These are phyloP conservation scores for Chesias legatella DNA, from an alignment of 2,888 invertebrate genomes.

Conservation along the genomic window DNA sequence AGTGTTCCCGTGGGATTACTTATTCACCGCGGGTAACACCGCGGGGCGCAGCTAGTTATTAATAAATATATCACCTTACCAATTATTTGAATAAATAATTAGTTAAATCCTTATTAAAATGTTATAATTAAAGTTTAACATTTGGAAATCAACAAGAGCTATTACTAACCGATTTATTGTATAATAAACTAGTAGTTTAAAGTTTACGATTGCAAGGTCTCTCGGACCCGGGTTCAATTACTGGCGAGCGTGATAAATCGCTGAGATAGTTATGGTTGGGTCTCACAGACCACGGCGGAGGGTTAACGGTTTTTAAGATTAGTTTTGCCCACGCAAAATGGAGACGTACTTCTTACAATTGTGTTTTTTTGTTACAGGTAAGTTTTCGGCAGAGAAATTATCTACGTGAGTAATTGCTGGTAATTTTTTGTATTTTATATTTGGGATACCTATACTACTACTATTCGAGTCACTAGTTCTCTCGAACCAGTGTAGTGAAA, in stretches of 20 bases:
- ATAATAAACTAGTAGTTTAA: conserved; percentile 8
- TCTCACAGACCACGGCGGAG: conserved; percentile 1
- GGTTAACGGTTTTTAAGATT: neutral
- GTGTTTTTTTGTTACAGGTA: conserved; percentile 13
- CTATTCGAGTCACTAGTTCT: too few relatives aligned
- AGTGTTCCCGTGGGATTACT: too few relatives aligned
- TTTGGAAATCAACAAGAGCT: neutral
- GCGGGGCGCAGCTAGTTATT: too few relatives aligned
- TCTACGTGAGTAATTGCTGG: neutral
- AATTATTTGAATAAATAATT: too few relatives aligned
- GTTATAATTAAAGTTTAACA: neutral
- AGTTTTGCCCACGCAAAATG: neutral
- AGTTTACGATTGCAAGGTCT: conserved; percentile 9
- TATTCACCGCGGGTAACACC: too few relatives aligned
- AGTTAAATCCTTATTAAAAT: too few relatives aligned
- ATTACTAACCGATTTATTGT: conserved; percentile 4
- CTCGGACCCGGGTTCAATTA: conserved; percentile 9
- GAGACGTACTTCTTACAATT: too few relatives aligned
- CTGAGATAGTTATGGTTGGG: neutral
- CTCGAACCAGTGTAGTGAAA: too few relatives aligned
- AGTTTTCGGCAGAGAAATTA: neutral
- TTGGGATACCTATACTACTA: too few relatives aligned
- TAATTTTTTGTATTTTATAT: too few relatives aligned
- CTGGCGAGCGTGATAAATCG: neutral
- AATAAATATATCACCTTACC: too few relatives aligned